Percentiles rank a stretch among this genome's conserved stretches.
phyloP scores from a whole-genome alignment of 2,888 invertebrate species.

The Oegoconia quadripuncta region DNA sequence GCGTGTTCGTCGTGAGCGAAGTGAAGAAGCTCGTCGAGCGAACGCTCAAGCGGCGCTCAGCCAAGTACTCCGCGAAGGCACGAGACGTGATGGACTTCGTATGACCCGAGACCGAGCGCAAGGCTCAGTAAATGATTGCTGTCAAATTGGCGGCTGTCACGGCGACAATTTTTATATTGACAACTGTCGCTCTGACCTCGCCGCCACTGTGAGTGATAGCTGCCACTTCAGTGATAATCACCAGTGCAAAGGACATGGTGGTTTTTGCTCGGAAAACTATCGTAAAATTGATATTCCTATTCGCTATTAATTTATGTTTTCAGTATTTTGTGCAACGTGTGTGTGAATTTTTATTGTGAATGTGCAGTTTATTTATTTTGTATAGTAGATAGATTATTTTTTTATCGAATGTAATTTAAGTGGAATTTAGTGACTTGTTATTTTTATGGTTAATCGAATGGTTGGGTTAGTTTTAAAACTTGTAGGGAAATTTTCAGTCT shows the following conservation, averaged over 20 bases:
- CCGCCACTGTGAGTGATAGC: conserved; percentile 13
- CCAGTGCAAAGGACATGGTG: conserved; percentile 26
- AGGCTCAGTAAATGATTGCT: conserved; percentile 64
- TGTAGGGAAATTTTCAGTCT: too few species aligned
- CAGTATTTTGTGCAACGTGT: conserved; percentile 8
- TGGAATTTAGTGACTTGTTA: conserved; percentile 23
- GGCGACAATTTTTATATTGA: too few species aligned
- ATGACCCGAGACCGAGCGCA: conserved; percentile 81
- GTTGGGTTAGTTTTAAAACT: too few species aligned
- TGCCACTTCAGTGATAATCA: conserved; percentile 33
- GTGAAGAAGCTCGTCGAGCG: conserved; percentile 92
- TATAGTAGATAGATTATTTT: conserved; percentile 21
- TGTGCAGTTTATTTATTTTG: conserved; percentile 13
- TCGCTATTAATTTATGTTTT: conserved; percentile 34
- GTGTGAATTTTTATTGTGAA: conserved; percentile 5
- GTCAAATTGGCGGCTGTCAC: conserved; percentile 24
- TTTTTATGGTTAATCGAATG: conserved; percentile 25
- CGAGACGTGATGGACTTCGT: conserved; percentile 83
- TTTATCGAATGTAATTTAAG: conserved; percentile 19
- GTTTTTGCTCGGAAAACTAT: conserved; percentile 42
- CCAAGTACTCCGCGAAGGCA: conserved; percentile 63
- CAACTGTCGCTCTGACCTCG: conserved; percentile 5
- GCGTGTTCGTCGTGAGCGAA: conserved; percentile 96
- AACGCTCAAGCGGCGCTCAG: conserved; percentile 80
- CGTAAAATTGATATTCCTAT: conserved; percentile 47